These are phyloP conservation scores for Agrochola circellaris DNA, from an alignment of 2,888 invertebrate species.

Conservation along the genomic window DNA sequence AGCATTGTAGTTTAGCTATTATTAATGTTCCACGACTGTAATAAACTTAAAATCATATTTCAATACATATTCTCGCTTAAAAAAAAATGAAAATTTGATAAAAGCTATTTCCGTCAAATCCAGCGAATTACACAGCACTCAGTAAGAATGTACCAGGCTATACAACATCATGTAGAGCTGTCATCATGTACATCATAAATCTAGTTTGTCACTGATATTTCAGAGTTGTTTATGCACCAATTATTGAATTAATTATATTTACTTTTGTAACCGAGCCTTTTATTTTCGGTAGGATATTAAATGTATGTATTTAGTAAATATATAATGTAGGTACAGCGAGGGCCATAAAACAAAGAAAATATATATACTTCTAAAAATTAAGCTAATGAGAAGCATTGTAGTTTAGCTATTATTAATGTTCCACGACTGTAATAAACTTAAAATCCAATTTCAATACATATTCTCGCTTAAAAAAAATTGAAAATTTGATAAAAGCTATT, in stretches of 20 bases:
- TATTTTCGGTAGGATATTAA: neutral
- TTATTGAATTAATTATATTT: conserved; percentile 7
- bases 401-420: neutral
- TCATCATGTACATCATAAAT: neutral
- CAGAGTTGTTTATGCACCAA: neutral
- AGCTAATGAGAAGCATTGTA: neutral
- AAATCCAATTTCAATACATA: conserved; percentile 10
- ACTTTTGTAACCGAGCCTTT: neutral
- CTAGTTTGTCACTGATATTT: neutral
- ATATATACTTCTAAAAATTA: neutral
- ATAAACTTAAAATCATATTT: neutral
- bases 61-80: conserved; percentile 2
- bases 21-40: neutral
- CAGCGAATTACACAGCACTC: conserved; percentile 74
- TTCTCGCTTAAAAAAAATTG: conserved; percentile 34
- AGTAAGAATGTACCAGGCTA: conserved; percentile 68
- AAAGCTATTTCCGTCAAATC: conserved; percentile 73
- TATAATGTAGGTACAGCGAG: no score
- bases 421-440: neutral
- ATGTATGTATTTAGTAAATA: neutral
- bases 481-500: conserved; percentile 72
- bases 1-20: neutral
- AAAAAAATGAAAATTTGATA: conserved; percentile 64
- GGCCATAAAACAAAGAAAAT: neutral
- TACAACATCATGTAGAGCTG: conserved; percentile 65